Evolutionary conservation across 2,888 invertebrate species (phyloP).

Genomic region (Gerosis bhagava): DNA sequence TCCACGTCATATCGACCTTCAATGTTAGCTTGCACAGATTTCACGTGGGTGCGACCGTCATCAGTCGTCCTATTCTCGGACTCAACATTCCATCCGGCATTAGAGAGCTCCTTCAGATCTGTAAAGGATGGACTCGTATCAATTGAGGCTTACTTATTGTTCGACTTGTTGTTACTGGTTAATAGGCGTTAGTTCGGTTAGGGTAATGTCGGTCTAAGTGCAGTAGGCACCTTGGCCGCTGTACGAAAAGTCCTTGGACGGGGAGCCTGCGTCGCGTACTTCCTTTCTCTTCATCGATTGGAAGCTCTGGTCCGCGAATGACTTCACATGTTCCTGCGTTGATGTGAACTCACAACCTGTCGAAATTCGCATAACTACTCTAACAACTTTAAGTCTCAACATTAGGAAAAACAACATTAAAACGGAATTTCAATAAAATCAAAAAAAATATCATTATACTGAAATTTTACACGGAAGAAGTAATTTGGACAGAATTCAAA

Average conservation of each 20-base stretch:
- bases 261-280: conserved; percentile 89
- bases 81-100: conserved; percentile 86
- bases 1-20: conserved; percentile 85
- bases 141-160: conserved; percentile 9
- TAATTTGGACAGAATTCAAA: no score
- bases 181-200: conserved; percentile 71
- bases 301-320: conserved; percentile 89
- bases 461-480: no score
- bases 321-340: conserved; percentile 85
- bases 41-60: conserved; percentile 84
- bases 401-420: conserved; percentile 38
- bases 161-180: conserved; percentile 46
- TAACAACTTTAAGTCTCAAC: conserved; percentile 37
- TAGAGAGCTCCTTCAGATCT: conserved; percentile 74
- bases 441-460: no score
- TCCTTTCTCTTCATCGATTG: conserved; percentile 90
- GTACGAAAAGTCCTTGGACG: conserved; percentile 84
- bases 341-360: conserved; percentile 75
- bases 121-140: conserved; percentile 39
- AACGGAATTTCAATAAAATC: conserved; percentile 1
- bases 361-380: conserved; percentile 53
- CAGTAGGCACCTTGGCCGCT: conserved; percentile 72
- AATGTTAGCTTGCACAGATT: conserved; percentile 83
- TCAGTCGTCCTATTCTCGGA: conserved; percentile 83
- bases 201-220: conserved; percentile 46